Base-by-base conservation (phyloP, 2,888 invertebrate species). In the Cistogaster globosa region DNA sequence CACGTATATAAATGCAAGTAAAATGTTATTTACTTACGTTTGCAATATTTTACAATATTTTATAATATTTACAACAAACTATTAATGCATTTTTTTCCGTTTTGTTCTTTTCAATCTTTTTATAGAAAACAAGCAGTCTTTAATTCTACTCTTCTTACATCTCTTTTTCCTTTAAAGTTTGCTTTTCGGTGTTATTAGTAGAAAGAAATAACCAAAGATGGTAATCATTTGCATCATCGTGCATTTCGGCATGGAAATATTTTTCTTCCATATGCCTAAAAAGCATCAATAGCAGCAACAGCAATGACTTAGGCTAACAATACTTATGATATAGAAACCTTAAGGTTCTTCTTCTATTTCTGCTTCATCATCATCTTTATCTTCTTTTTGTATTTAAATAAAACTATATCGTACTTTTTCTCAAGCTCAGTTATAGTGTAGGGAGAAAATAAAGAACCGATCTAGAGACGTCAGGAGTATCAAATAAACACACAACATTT, bases 161-260 rank as follows among this genome's bases (percentile, higher is more conserved):
- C 36, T 48, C 57, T 82, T 38, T 32, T 74, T 60, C 71, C 74
- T 78, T 78, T 82, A 65, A 22, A 18, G 67, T 32, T 63, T 63
- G 45, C 67, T 85, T 83, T 86, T 83, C 72, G 83, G 80, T 86
- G 77, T 83, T 86, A 86, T 83, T 83, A 83, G 77, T 51, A 83
- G 58, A 77, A 76, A 74, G 32, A 83, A 86, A 86, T 72, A 67
- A 53, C 86, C 86, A 80, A 74, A 86, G 83, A 86, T 77, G 83
- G 83, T 83, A 86, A 86, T 86, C 86, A 86, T 86, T 86, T 86
- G 80, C 86, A 83, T 86, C 86, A 86, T 86, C 85, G 74, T 82
- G 82, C 78, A 71, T 82, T 82, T 82, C 69, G 38, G 81, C 69
- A 76, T 75, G 57, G 58, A 53, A 82, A 42, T 18, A 68, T 63